These are phyloP conservation scores for Gasteruption jaculator DNA, from an alignment of 2,888 invertebrate genomes.

Conservation along the genomic window DNA sequence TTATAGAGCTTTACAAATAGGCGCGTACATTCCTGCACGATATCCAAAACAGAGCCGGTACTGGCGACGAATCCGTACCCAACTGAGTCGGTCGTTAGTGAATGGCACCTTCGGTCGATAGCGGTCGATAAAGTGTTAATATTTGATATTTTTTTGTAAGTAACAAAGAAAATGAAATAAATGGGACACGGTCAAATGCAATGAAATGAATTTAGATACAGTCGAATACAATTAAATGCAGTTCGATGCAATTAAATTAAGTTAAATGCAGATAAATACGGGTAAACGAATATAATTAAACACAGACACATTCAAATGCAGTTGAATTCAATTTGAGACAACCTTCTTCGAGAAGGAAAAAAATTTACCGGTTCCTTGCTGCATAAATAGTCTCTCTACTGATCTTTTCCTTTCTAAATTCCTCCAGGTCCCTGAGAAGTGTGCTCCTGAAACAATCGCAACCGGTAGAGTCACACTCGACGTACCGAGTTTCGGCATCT, in stretches of 20 bases:
- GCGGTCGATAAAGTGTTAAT: no score
- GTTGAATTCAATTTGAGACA: slow-evolving; percentile 13
- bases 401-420: slow-evolving; percentile 69
- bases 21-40: no score
- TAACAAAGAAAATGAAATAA: no score
- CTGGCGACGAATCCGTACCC: no score
- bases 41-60: no score
- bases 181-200: no score
- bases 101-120: no score
- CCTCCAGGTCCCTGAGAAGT: slow-evolving; percentile 65
- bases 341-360: background rate
- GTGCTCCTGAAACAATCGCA: slow-evolving; percentile 65
- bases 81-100: no score
- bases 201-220: background rate
- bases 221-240: background rate
- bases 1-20: no score
- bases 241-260: background rate
- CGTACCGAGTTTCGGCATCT: slow-evolving; percentile 53
- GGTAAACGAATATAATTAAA: background rate
- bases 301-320: slow-evolving; percentile 4
- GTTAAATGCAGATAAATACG: background rate
- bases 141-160: no score
- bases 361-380: slow-evolving; percentile 48
- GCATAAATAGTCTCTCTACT: slow-evolving; percentile 61
- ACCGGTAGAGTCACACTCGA: slow-evolving; percentile 57